Evolutionary conservation across 2,113 vertebrate species (phyloP), one percentile per base, ranked within the genome.

Genomic region (Fulmarus glacialis): DNA sequence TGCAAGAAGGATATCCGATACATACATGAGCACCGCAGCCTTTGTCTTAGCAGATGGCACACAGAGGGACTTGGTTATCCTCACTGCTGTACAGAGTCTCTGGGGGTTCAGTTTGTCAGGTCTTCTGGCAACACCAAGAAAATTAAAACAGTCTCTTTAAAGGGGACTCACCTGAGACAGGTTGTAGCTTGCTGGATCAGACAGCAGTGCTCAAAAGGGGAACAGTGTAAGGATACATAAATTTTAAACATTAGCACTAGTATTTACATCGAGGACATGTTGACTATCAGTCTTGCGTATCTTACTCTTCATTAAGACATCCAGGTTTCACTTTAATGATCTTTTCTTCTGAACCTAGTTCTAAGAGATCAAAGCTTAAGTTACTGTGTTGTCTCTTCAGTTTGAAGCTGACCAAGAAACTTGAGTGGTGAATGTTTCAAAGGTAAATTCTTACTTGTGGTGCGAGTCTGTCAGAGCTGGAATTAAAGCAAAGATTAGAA

Each of bases 311-410:
- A 23, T 85, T 80, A 79, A 93, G 80, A 48, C 32, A 79, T 48
- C n/a, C 42, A n/a, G 36, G 19, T 64, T 96, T 79, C 40, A 38
- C 56, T 87, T 82, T 34, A 40, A 3, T 63, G 30, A 72, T 87
- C 66, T 74, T 78, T 66, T 59, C 56, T 77, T 77, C 62, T 90
- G 74, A 85, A 84, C 84, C 77, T 52, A 47, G 8, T 91, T 97
- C 40, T 40, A 40, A 43, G 50, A 95, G 87, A 97, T 96, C 95
- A 97, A 96, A 97, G 95, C 93, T 82, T 59, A 85, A 87, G 43
- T 58, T 79, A 9, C 80, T 78, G 47, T 45, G 71, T 84, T 79
- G 81, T 79, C 29, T 89, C 75, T 73, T 34, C 53, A 23, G 90
- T 88, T 90, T 96, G 87, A 95, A 91, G 90, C 34, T 72, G 66